Base-by-base conservation (phyloP, 2,113 vertebrate genomes). In the Hippolais icterina region DNA sequence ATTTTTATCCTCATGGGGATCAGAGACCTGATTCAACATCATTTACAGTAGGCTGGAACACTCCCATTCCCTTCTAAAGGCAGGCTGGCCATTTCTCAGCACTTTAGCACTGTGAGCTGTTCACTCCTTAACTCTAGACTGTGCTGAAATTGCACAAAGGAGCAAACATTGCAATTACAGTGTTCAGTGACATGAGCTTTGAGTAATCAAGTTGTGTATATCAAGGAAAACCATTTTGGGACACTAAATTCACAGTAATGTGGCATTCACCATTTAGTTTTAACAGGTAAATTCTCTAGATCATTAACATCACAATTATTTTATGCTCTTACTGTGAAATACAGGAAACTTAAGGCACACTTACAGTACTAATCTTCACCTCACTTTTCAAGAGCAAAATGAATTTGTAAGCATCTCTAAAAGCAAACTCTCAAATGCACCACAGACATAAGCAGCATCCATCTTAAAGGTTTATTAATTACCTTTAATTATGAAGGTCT, bases 1-100 rank as follows among this genome's bases (percentile, higher is more conserved):
- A 66, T 22, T 79, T 92, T 88, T 90, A 46, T 96, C 96, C 94
- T 97, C 97, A 97, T 5, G 21, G 29, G 59, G 82, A 96, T 97
- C 97, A 96, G 97, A 94, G 97, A 97, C 96, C 97, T 97, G 96
- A 97, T 97, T 97, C 96, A 96, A 64, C 97, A 97, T 97, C 97
- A 97, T 95, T 6, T 97, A 97, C 97, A 97, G 97, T 13, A 59
- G 12, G 6, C 10, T 31, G 27, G 54, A 77, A 39, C 33, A 35
- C 23, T 66, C 15, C 42, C 33, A n/a, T 2, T 9, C 27, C 31
- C 29, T 54, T 44, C 59, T 74, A 24, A 57, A 61, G 33, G 6
- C 2, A 10, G 3, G 5, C 1, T 11, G 3, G 44, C 29, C 11
- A 66, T 2, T 28, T 33, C 49, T n/a, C 57, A 78, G 28, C 46